These are phyloP conservation scores for Agapostemon virescens DNA, from an alignment of 2,888 invertebrate genomes.

Conservation along the genomic window DNA sequence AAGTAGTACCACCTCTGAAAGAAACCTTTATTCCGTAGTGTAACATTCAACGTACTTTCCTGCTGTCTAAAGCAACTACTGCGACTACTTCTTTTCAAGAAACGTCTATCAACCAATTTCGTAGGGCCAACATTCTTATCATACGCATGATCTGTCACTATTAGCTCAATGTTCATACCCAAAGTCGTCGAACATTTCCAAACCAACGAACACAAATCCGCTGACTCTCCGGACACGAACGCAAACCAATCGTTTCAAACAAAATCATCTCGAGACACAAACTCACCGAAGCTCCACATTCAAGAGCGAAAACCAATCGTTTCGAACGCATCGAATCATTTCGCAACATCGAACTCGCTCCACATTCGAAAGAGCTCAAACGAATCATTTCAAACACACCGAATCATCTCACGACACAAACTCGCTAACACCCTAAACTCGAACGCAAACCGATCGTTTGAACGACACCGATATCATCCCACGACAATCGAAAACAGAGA, in stretches of 20 bases:
- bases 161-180: slow-evolving; percentile 43
- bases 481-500: neutral
- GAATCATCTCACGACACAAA: neutral
- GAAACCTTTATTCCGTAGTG: neutral
- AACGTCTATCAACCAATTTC: slow-evolving; percentile 42
- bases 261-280: neutral
- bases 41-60: neutral
- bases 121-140: slow-evolving; percentile 43
- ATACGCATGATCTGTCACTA: slow-evolving; percentile 61
- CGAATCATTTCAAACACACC: neutral
- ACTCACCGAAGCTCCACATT: no score
- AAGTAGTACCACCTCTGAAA: neutral
- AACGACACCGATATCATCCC: neutral
- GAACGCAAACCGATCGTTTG: no score
- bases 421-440: no score
- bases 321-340: neutral
- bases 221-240: neutral
- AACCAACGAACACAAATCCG: neutral
- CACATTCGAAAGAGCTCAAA: no score
- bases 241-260: neutral
- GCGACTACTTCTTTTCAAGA: slow-evolving; percentile 7
- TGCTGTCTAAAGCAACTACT: neutral
- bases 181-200: slow-evolving; percentile 3
- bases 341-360: neutral
- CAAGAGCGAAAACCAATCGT: no score